Conservation (phyloP, 2,888 invertebrate species). For the Drosophila robusta region DNA sequence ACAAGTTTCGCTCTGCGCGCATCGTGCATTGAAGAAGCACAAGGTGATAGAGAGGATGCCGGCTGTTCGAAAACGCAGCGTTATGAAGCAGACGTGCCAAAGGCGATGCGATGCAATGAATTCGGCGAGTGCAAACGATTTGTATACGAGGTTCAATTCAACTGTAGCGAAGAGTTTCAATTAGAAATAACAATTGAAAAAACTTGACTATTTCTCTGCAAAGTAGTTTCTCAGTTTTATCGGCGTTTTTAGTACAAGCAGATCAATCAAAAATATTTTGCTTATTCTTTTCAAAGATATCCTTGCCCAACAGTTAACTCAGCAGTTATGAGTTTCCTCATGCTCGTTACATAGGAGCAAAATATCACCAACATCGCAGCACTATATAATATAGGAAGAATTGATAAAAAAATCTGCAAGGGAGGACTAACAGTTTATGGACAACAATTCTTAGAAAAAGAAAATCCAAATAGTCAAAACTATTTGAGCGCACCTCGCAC, state of each 20-base stretch:
- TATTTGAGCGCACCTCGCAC: conserved; percentile 34
- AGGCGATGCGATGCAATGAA: conserved; percentile 31
- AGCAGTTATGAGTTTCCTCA: no score
- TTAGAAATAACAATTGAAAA: not conserved
- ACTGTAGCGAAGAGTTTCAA: not conserved
- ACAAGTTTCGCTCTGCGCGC: conserved; percentile 50
- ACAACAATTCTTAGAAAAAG: not conserved
- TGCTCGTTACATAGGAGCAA: no score
- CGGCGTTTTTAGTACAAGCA: no score
- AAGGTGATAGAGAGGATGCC: conserved; percentile 58
- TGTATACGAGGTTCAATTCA: conserved; percentile 41
- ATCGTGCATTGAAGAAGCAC: conserved; percentile 44
- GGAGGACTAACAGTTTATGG: no score
- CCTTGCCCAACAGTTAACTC: no score
- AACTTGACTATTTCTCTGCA: no score
- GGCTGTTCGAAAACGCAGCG: conserved; percentile 54
- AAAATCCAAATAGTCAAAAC: not conserved
- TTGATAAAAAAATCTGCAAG: not conserved
- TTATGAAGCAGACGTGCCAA: conserved; percentile 41
- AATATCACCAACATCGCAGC: no score
- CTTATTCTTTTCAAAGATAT: no score
- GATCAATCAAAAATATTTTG: no score
- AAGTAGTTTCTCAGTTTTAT: no score
- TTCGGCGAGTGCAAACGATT: conserved; percentile 39
- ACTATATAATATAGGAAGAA: no score